Conservation (phyloP, 64 coral and sea anemone genomes). For the Actinia equina region DNA sequence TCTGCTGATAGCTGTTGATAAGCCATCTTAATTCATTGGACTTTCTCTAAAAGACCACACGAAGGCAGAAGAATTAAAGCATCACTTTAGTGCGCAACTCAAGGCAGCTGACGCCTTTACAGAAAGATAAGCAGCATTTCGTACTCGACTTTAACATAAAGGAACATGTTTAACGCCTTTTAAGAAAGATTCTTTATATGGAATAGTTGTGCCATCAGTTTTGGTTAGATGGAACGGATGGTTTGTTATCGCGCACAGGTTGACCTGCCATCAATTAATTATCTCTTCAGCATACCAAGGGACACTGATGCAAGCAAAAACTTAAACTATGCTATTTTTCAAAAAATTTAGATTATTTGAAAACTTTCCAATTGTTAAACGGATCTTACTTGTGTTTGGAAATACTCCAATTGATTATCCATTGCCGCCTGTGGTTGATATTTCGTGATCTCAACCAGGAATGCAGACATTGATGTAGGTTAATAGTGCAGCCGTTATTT, state of each 20-base stretch:
- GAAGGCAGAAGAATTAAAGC: background rate
- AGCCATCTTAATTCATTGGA: background rate
- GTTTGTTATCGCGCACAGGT: background rate
- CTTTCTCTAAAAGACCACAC: background rate
- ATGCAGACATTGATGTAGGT: background rate
- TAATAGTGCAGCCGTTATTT: background rate
- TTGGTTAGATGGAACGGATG: background rate
- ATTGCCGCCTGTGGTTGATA: background rate
- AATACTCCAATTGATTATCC: background rate
- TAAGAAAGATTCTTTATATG: background rate
- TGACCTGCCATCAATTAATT: background rate
- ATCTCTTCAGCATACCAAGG: background rate
- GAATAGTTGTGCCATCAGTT: background rate
- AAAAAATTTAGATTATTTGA: background rate
- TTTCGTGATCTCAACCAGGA: background rate
- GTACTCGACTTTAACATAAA: too few species aligned
- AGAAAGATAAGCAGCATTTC: too few species aligned
- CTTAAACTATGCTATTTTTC: background rate
- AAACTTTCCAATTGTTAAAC: background rate
- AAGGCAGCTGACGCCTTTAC: too few species aligned
- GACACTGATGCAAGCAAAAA: background rate
- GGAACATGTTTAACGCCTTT: background rate
- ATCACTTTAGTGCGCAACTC: too few species aligned
- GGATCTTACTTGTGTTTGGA: background rate
- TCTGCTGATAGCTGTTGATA: background rate